These are phyloP conservation scores for Lanius collurio DNA, from an alignment of 2,113 vertebrate genomes.

Conservation along the genomic window DNA sequence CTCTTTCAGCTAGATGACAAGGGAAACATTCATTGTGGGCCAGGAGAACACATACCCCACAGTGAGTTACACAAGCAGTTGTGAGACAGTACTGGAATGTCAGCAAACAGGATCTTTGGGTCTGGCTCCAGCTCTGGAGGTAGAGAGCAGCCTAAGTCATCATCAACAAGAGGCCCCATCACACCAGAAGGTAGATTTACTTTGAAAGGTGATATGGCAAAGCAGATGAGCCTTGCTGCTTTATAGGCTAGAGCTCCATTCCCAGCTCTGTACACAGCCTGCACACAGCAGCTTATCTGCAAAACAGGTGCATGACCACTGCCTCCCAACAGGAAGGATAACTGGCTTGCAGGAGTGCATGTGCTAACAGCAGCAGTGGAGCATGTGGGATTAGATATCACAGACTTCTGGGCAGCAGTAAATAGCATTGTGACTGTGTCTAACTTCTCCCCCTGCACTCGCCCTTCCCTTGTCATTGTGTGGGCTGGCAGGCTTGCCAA, in stretches of 20 bases:
- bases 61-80: background rate
- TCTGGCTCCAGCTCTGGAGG: background rate
- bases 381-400: background rate
- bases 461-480: background rate
- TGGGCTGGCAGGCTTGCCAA: background rate
- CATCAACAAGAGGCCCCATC: background rate
- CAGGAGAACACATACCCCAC: background rate
- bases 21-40: background rate
- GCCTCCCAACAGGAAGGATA: background rate
- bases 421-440: background rate
- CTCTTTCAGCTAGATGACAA: background rate
- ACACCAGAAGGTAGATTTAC: background rate
- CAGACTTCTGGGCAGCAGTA: background rate
- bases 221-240: background rate
- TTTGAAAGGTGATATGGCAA: background rate
- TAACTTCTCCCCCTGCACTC: background rate
- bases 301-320: background rate
- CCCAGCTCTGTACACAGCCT: background rate
- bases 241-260: background rate
- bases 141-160: background rate
- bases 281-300: background rate
- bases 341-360: background rate
- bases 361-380: background rate
- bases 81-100: conserved; percentile 15
- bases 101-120: conserved; percentile 49